These are phyloP conservation scores for Epizoanthus scotinus DNA, from an alignment of 92 coral and sea anemone genomes.

Conservation along the genomic window DNA sequence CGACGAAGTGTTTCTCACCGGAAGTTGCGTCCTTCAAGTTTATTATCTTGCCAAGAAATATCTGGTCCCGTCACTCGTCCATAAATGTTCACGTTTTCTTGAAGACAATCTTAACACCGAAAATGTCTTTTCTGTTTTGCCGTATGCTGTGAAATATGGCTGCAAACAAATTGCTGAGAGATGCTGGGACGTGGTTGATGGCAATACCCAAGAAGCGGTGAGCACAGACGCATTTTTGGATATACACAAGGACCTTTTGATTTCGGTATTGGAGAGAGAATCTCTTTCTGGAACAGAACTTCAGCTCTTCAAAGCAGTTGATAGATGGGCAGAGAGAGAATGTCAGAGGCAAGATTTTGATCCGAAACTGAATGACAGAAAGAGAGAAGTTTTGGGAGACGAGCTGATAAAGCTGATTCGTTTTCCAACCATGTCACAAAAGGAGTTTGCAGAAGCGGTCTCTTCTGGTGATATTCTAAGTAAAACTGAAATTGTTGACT, in stretches of 20 bases:
- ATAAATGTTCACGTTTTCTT: constrained; percentile 31
- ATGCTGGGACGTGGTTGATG: constrained; percentile 42
- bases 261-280: too few relatives aligned
- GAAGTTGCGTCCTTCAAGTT: constrained; percentile 33
- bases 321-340: too few relatives aligned
- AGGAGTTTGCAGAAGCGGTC: constrained; percentile 26
- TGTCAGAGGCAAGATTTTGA: too few relatives aligned
- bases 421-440: constrained; percentile 21
- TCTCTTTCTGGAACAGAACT: too few relatives aligned
- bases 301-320: too few relatives aligned
- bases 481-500: background rate
- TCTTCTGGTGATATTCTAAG: constrained; percentile 16
- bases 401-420: constrained; percentile 22
- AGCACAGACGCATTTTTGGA: background rate
- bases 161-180: constrained; percentile 37
- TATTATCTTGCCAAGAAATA: constrained; percentile 45
- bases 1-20: constrained; percentile 39
- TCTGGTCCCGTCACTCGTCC: constrained; percentile 31
- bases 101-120: constrained; percentile 39
- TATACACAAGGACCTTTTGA: too few relatives aligned
- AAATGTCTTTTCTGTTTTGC: constrained; percentile 40
- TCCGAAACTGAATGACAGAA: constrained; percentile 3
- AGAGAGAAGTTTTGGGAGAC: constrained; percentile 32
- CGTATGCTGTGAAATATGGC: constrained; percentile 40
- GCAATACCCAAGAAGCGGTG: constrained; percentile 40